Base-by-base conservation (phyloP, 2,797 vertebrate species). In the Alosa sapidissima region DNA sequence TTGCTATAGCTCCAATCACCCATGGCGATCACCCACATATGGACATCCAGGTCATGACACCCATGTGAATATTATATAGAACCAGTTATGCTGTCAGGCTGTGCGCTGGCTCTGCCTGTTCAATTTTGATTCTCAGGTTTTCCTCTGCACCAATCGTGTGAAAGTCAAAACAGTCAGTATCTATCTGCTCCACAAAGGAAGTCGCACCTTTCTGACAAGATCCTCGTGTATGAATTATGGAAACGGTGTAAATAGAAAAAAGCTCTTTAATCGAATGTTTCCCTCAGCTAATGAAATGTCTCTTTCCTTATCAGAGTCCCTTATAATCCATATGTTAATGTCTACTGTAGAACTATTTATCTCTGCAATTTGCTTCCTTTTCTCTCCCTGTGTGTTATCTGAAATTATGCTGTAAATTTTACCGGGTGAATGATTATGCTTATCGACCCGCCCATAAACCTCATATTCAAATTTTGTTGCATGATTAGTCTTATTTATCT, bases 401-500 rank as follows among this genome's bases (percentile, higher is more conserved):
- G 90, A 96, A 96, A 95, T 95, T 94, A 94, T 92, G 92, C 93
- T 93, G 92, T 92, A 94, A 93, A 94, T 95, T 94, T 95, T 91
- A 90, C 92, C 88, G 87, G 88, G 91, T 94, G 92, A 94, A 93
- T 92, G 91, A 95, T 95, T 93, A 91, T 92, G 91, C 94, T 95
- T 95, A 95, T 96, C 95, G 86, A 91, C 91, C 92, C 91, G 89
- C 92, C 93, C 88, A 87, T 93, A 93, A 92, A 94, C 93, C 91
- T 92, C 90, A 93, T 95, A 95, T 95, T 95, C 91, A 94, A 93
- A 95, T 95, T 94, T 94, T 83, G 92, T 92, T 91, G 92, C 92
- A 93, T 95, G 94, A 95, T 96, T 95, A 95, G 94, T 93, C 90
- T 93, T 93, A 95, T 96, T 96, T 96, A 95, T 96, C 95, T 95